Base-by-base conservation (phyloP, 2,113 vertebrate genomes). In the Xiphophorus hellerii region DNA sequence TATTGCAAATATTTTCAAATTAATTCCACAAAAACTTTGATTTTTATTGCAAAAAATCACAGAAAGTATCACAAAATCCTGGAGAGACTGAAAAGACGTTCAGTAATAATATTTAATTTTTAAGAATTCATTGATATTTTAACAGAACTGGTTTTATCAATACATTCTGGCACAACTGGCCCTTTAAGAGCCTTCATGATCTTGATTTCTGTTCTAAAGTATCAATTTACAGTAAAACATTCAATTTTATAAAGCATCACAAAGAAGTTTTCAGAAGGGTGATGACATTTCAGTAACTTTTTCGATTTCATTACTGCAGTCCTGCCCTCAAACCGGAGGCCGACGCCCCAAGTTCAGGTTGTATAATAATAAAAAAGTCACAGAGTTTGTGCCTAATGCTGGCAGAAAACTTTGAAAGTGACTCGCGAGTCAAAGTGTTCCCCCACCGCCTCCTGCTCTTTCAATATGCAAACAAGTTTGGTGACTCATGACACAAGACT, bases 361-460 rank as follows among this genome's bases (percentile, higher is more conserved):
- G 66, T 25, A 13, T 67, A 8, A 73, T 12, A 13, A 33, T 37
- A 11, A 37, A 42, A 71, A 73, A 66, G 42, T 48, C 17, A 31
- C 6, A 60, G 37, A 76, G n/a, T 61, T 75, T 70, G 60, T 77
- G 77, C 25, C 70, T 67, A 9, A 44, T 20, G 22, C 66, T 29
- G 37, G 14, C 71, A 74, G 42, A 54, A 27, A 79, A 86, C 61
- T 81, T 83, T 88, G 81, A 90, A 89, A 89, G 87, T 89, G 75
- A 89, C 83, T 78, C 69, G 31, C 42, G 66, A 69, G 76, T 78
- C 66, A 31, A 4, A 62, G 27, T 9, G 61, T 13, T 25, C 15
- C 14, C 44, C 82, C 69, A 48, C 69, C 44, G 68, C 80, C 51
- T 51, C 66, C 71, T 69, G 69, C 71, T 48, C 44, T 62, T 69